These are phyloP conservation scores for Callocephalon fimbriatum DNA, from an alignment of 2,113 vertebrate genomes.

Conservation along the genomic window DNA sequence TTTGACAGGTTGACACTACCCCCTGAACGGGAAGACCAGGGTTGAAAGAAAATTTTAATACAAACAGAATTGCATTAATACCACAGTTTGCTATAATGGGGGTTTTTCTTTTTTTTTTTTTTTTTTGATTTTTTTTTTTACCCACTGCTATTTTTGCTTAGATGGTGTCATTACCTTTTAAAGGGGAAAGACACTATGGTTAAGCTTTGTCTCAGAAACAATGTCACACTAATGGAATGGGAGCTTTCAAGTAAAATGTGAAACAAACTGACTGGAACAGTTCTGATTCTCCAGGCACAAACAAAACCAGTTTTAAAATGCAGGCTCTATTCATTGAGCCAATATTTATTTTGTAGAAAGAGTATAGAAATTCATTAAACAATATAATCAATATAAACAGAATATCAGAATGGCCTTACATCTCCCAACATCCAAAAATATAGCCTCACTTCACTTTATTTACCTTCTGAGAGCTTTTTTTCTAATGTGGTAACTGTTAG, in stretches of 20 bases:
- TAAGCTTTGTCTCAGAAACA: conserved; percentile 52
- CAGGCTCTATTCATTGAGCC: neutral
- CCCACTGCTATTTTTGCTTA: conserved; percentile 47
- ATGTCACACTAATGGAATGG: conserved; percentile 36
- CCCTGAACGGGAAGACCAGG: conserved; percentile 26
- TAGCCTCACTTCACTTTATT: conserved; percentile 57
- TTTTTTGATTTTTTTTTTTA: neutral
- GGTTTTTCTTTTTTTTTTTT: neutral
- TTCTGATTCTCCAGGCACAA: conserved; percentile 13
- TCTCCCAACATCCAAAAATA: conserved; percentile 42
- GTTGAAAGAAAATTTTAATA: conserved; percentile 73
- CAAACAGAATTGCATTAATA: conserved; percentile 79
- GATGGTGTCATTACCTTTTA: conserved; percentile 54
- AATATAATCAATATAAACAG: conserved; percentile 24
- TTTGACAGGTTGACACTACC: conserved; percentile 73
- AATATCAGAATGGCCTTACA: conserved; percentile 31
- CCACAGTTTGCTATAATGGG: conserved; percentile 58
- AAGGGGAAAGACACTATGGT: neutral
- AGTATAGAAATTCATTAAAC: conserved; percentile 55
- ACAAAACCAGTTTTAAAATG: conserved; percentile 11
- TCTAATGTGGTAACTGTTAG: conserved; percentile 66
- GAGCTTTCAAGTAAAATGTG: conserved; percentile 54
- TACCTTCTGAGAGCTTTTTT: conserved; percentile 46
- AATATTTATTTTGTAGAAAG: neutral
- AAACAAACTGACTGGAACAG: conserved; percentile 35